These are phyloP conservation scores for Pelecanus crispus DNA, from an alignment of 2,113 vertebrate genomes.

Conservation along the genomic window DNA sequence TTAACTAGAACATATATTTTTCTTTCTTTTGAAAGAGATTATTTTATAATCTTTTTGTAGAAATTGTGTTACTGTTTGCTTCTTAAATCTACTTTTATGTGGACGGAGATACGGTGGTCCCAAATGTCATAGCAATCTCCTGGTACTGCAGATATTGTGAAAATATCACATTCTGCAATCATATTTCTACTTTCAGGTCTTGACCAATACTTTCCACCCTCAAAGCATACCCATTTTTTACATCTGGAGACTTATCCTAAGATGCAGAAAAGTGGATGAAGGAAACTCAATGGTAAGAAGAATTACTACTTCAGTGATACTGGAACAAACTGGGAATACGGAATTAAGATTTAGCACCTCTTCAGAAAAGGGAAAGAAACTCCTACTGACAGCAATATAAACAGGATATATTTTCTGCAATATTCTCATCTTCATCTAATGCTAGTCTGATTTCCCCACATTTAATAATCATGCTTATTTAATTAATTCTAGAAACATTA, in stretches of 20 bases:
- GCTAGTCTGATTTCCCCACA: not conserved
- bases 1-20: not conserved
- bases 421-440: not conserved
- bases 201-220: not conserved
- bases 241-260: not conserved
- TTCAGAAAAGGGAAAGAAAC: not conserved
- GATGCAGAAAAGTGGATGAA: not conserved
- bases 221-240: not conserved
- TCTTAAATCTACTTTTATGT: not conserved
- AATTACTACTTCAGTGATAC: not conserved
- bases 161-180: not conserved
- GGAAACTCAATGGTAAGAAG: not conserved
- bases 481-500: not conserved
- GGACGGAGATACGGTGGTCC: not conserved
- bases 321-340: not conserved
- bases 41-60: not conserved
- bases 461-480: not conserved
- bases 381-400: not conserved
- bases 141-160: not conserved
- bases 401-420: not conserved
- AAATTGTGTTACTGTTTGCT: not conserved
- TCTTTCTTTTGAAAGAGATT: not conserved
- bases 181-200: not conserved
- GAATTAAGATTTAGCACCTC: not conserved
- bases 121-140: not conserved